Evolutionary conservation across 2,113 vertebrate genomes (phyloP).

Genomic region (Mirounga angustirostris): DNA sequence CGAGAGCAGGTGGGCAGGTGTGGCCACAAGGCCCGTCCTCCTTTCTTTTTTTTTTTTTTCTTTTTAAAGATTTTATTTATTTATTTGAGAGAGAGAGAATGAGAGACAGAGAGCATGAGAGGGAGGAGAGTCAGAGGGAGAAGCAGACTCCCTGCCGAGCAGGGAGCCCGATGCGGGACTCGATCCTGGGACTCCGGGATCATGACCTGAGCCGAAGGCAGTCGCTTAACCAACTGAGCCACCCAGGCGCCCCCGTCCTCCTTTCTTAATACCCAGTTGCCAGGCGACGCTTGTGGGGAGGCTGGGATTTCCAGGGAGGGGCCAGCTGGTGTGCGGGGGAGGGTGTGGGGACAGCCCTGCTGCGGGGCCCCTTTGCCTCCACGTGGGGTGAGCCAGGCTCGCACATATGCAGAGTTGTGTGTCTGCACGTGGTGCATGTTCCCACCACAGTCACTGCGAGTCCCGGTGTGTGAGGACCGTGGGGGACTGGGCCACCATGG

Average conservation of each 20-base stretch:
- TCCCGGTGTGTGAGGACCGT: too few species aligned
- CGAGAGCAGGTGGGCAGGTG: neutral
- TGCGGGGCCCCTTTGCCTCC: accelerated
- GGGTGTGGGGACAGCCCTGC: neutral
- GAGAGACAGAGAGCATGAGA: too few species aligned
- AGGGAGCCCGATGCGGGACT: too few species aligned
- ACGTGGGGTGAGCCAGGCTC: neutral
- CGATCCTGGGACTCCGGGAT: too few species aligned
- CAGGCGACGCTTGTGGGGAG: neutral
- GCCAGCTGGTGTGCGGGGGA: accelerated
- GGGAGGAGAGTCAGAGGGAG: too few species aligned
- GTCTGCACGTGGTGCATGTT: accelerated
- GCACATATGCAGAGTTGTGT: accelerated
- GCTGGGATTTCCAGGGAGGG: neutral
- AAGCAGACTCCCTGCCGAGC: too few species aligned
- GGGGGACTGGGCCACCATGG: neutral
- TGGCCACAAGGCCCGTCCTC: neutral
- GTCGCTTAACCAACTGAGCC: too few species aligned
- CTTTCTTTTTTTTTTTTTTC: too few species aligned
- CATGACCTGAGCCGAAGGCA: too few species aligned
- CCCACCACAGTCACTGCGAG: accelerated
- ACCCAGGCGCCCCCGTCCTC: too few species aligned
- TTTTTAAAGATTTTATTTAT: too few species aligned
- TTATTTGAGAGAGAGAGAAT: too few species aligned
- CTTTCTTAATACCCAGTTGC: neutral